Evolutionary conservation across 2,113 vertebrate genomes (phyloP).

Genomic region (Bubo bubo): DNA sequence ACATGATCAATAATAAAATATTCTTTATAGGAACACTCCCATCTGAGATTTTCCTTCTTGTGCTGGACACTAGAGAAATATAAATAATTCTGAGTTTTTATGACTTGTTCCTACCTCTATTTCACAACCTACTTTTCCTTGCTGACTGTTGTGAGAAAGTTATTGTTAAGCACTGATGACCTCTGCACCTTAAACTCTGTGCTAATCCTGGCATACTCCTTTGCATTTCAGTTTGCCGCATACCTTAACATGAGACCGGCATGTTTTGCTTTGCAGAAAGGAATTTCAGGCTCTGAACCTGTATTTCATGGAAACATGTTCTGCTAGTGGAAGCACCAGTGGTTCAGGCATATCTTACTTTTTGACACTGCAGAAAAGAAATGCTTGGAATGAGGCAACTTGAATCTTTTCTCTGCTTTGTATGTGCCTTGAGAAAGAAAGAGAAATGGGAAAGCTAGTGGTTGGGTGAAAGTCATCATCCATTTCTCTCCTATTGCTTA

Average conservation of each 20-base stretch:
- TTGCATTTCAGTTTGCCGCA: slow-evolving; percentile 21
- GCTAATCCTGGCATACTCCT: slow-evolving; percentile 27
- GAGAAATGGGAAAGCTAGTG: background rate
- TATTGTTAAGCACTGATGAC: slow-evolving; percentile 31
- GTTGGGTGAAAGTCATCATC: background rate
- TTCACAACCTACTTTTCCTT: slow-evolving; percentile 30
- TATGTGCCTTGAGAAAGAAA: background rate
- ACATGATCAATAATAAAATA: background rate
- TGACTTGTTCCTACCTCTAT: background rate
- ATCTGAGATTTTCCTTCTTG: background rate
- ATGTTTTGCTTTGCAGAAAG: slow-evolving; percentile 31
- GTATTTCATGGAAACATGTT: slow-evolving; percentile 5
- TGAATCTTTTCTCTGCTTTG: background rate
- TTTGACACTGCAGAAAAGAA: slow-evolving; percentile 6
- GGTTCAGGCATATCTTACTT: background rate
- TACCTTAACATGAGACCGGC: background rate
- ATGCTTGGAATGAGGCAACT: slow-evolving; percentile 12
- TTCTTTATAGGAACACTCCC: background rate
- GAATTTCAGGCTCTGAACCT: slow-evolving; percentile 37
- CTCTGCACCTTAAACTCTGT: slow-evolving; percentile 48
- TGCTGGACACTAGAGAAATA: background rate
- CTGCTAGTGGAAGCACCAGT: background rate
- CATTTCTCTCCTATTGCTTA: background rate
- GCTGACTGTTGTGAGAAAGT: slow-evolving; percentile 27
- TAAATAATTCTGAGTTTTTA: slow-evolving; percentile 34